These are phyloP conservation scores for Tethya wilhelma DNA, from an alignment of 37 sponge, comb jelly and placozoan genomes.

Conservation along the genomic window DNA sequence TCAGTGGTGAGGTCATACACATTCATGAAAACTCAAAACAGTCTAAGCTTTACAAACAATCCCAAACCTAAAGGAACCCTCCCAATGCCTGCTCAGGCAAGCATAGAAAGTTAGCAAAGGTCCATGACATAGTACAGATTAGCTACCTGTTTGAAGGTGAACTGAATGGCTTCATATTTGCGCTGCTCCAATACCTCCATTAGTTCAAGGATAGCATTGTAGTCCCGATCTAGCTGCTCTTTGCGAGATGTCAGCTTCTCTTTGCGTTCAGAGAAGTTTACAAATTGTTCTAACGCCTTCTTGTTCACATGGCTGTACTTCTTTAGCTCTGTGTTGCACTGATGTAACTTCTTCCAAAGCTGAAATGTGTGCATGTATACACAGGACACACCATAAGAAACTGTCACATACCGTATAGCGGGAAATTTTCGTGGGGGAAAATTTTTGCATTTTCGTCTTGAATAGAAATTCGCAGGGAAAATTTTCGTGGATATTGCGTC, in stretches of 20 bases:
- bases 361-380: slow-evolving; percentile 22
- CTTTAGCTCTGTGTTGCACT: slow-evolving; percentile 92
- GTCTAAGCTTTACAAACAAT: no score
- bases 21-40: background rate
- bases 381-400: background rate
- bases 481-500: no score
- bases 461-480: no score
- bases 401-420: no score
- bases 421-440: no score
- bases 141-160: slow-evolving; percentile 97
- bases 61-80: background rate
- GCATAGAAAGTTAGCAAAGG: background rate
- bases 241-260: slow-evolving; percentile 85
- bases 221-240: slow-evolving; percentile 83
- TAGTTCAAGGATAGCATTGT: slow-evolving; percentile 82
- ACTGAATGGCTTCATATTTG: slow-evolving; percentile 96
- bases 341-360: slow-evolving; percentile 92
- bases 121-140: no score
- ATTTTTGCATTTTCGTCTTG: no score
- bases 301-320: slow-evolving; percentile 98
- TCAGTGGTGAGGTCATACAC: background rate
- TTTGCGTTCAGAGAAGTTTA: slow-evolving; percentile 91
- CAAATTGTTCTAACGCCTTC: slow-evolving; percentile 97
- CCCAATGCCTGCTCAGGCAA: background rate
- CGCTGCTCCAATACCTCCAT: slow-evolving; percentile 91